Percentiles rank a stretch among this genome's conserved stretches.
Evolutionary conservation across 2,113 vertebrate species (phyloP).

Genomic region (Tapirus terrestris): DNA sequence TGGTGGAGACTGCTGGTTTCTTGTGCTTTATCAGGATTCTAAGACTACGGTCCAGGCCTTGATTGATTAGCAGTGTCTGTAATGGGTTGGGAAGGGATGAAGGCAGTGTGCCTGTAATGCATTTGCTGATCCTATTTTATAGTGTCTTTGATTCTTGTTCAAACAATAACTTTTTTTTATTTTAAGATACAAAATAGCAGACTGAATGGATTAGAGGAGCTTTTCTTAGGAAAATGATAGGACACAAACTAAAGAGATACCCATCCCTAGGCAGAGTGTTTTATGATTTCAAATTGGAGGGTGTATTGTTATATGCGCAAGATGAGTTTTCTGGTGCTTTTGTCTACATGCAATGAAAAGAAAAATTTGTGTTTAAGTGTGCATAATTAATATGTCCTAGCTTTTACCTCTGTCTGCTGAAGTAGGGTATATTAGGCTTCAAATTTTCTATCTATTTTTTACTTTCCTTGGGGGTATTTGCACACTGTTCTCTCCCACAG

Average conservation of each 20-base stretch:
- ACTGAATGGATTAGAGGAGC: not conserved
- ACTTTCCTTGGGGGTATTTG: not conserved
- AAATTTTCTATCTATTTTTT: not conserved
- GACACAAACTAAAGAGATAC: not conserved
- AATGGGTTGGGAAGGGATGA: not conserved
- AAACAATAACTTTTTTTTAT: not conserved
- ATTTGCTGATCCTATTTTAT: slow-evolving; percentile 44
- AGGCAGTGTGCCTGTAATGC: not conserved
- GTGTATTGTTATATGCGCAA: not conserved
- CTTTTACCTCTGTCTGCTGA: not conserved
- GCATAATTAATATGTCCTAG: not conserved
- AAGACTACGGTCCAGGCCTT: not conserved
- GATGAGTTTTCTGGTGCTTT: slow-evolving; percentile 5
- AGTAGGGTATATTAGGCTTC: not conserved
- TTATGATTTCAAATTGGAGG: not conserved
- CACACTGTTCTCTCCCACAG: not conserved
- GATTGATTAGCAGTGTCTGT: slow-evolving; percentile 39
- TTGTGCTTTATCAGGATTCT: not conserved
- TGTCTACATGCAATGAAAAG: slow-evolving; percentile 20
- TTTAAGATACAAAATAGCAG: slow-evolving; percentile 7
- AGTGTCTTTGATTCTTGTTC: slow-evolving; percentile 38
- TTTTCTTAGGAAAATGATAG: slow-evolving; percentile 41
- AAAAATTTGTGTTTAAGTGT: not conserved
- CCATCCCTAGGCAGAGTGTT: not conserved
- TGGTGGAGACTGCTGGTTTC: not conserved